Conservation (phyloP, 2,113 vertebrate genomes). For the Thymallus thymallus region DNA sequence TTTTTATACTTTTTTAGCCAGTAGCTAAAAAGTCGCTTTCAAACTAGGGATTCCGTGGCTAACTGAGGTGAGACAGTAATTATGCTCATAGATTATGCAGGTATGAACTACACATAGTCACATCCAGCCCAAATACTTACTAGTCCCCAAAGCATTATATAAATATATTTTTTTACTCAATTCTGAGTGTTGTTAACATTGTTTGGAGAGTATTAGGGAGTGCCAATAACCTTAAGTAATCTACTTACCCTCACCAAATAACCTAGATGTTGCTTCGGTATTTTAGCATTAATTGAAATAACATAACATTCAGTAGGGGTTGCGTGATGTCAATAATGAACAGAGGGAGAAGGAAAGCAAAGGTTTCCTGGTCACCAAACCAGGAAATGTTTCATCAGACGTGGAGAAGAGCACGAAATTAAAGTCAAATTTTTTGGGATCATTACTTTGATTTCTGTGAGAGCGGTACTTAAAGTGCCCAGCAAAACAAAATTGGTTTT, state of each 20-base stretch:
- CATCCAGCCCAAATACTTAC: too few relatives aligned
- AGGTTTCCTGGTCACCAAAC: constrained; percentile 35
- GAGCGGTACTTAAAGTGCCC: constrained; percentile 35
- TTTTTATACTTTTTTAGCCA: constrained; percentile 28
- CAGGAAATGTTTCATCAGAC: constrained; percentile 14
- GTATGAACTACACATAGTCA: too few relatives aligned
- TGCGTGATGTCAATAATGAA: constrained; percentile 31
- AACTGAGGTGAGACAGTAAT: too few relatives aligned
- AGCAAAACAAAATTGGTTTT: neutral
- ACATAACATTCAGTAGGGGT: constrained; percentile 39
- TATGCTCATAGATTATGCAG: too few relatives aligned
- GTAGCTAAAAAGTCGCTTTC: too few relatives aligned
- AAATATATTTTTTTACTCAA: constrained; percentile 26
- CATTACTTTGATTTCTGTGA: constrained; percentile 5
- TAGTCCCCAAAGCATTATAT: neutral
- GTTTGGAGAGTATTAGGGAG: constrained; percentile 38
- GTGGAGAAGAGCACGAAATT: constrained; percentile 27
- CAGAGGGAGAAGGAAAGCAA: neutral
- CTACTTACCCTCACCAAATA: constrained; percentile 39
- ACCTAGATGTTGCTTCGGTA: constrained; percentile 16
- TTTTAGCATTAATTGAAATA: constrained; percentile 41
- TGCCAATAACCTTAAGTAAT: constrained; percentile 56
- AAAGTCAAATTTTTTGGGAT: neutral
- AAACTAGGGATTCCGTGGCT: too few relatives aligned
- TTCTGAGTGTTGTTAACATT: constrained; percentile 3